These are phyloP conservation scores for Neoascia interrupta DNA, from an alignment of 2,888 invertebrate species.

Conservation along the genomic window DNA sequence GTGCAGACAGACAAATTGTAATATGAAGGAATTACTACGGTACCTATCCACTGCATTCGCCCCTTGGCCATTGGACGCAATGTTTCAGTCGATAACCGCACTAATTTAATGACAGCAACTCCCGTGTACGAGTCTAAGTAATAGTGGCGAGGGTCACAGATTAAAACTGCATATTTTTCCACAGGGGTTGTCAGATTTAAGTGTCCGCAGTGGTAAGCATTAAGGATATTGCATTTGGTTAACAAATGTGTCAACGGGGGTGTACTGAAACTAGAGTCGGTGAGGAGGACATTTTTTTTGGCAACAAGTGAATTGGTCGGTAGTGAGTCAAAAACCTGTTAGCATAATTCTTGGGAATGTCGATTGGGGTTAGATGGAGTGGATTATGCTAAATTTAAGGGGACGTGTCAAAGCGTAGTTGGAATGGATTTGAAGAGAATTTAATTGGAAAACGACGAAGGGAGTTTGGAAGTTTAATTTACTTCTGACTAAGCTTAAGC, in stretches of 20 bases:
- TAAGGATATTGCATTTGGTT: conserved; percentile 65
- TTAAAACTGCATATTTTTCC: conserved; percentile 42
- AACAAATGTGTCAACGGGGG: conserved; percentile 55
- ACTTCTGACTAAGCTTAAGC: no score
- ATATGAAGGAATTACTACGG: conserved; percentile 56
- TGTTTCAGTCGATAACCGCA: conserved; percentile 60
- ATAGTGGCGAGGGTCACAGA: conserved; percentile 15
- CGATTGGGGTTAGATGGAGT: background rate
- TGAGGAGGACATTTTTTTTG: background rate
- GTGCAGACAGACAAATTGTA: conserved; percentile 65
- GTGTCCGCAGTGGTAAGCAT: conserved; percentile 33
- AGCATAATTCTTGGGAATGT: conserved; percentile 9
- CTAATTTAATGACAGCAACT: conserved; percentile 64
- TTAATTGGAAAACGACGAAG: background rate
- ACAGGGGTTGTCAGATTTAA: conserved; percentile 29
- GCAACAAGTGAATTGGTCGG: conserved; percentile 45
- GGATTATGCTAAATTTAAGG: conserved; percentile 1
- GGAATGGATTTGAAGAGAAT: background rate
- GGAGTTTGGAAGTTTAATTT: no score
- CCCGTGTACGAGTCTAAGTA: conserved; percentile 5
- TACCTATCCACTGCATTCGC: conserved; percentile 29
- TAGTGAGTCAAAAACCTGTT: background rate
- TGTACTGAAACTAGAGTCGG: background rate
- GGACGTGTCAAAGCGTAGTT: conserved; percentile 9
- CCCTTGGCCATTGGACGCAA: conserved; percentile 47